Percentiles rank a stretch among this genome's conserved stretches.
Evolutionary conservation across 2,797 vertebrate species (phyloP).

Genomic region (Sorex maritimensis): DNA sequence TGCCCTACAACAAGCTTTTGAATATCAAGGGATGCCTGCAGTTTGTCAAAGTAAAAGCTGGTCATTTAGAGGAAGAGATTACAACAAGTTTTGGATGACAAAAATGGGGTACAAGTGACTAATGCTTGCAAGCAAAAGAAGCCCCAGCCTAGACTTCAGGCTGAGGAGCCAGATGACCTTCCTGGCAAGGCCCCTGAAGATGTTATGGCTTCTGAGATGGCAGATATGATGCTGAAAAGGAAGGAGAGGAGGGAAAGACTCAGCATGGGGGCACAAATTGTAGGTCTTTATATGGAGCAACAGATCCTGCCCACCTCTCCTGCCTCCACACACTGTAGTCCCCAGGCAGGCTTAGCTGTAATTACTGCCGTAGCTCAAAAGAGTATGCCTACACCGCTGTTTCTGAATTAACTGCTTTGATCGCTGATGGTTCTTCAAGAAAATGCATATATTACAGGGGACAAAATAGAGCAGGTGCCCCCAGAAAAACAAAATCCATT

Average conservation of each 20-base stretch:
- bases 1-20: not conserved
- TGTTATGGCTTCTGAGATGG: not conserved
- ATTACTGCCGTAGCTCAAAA: slow-evolving; percentile 11
- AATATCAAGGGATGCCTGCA: not conserved
- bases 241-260: not conserved
- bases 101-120: not conserved
- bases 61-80: not conserved
- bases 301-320: not conserved
- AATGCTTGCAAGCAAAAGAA: not conserved
- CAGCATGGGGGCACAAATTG: not conserved
- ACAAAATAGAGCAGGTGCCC: not conserved
- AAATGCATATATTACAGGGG: not conserved
- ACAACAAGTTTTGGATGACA: slow-evolving; percentile 21
- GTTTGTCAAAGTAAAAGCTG: slow-evolving; percentile 3
- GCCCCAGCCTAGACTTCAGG: not conserved
- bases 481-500: not conserved
- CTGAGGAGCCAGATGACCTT: not conserved
- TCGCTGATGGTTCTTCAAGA: not conserved
- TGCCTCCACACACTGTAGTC: not conserved
- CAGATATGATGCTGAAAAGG: not conserved
- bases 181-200: not conserved
- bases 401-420: slow-evolving; percentile 40
- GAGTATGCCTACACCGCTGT: not conserved
- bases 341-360: not conserved
- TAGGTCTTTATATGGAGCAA: not conserved